Percentiles rank a stretch among this genome's conserved stretches.
Evolutionary conservation across 2,797 vertebrate genomes (phyloP).

Genomic region (Gadopsis marmoratus): DNA sequence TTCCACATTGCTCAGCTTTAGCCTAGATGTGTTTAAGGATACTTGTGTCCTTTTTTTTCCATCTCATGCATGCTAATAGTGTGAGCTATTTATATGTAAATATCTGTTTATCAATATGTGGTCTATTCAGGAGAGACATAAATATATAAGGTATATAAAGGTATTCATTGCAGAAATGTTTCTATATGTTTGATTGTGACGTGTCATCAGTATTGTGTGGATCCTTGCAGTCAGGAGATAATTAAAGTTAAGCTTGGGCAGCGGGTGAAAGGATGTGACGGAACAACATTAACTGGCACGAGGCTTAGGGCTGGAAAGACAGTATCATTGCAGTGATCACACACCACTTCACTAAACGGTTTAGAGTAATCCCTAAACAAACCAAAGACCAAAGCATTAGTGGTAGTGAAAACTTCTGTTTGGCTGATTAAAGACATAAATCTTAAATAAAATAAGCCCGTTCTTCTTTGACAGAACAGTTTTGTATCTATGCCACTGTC

Average conservation of each 20-base stretch:
- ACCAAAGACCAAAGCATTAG: constrained; percentile 43
- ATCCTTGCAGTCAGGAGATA: constrained; percentile 23
- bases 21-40: background rate
- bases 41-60: background rate
- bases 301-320: constrained; percentile 57
- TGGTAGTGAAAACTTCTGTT: constrained; percentile 42
- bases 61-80: background rate
- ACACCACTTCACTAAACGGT: constrained; percentile 61
- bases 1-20: background rate
- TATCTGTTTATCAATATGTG: background rate
- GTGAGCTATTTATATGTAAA: background rate
- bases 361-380: constrained; percentile 62
- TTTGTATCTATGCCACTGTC: background rate
- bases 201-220: background rate
- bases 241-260: constrained; percentile 42
- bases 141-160: background rate
- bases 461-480: background rate
- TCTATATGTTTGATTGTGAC: background rate
- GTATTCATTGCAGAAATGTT: background rate
- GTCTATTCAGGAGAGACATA: background rate
- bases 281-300: constrained; percentile 31
- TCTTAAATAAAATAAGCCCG: constrained; percentile 15
- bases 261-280: constrained; percentile 31
- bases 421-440: constrained; percentile 28
- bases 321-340: constrained; percentile 53